phyloP scores from a whole-genome alignment of 1,140 invertebrate genomes.

The Aphaenogaster rudis region DNA sequence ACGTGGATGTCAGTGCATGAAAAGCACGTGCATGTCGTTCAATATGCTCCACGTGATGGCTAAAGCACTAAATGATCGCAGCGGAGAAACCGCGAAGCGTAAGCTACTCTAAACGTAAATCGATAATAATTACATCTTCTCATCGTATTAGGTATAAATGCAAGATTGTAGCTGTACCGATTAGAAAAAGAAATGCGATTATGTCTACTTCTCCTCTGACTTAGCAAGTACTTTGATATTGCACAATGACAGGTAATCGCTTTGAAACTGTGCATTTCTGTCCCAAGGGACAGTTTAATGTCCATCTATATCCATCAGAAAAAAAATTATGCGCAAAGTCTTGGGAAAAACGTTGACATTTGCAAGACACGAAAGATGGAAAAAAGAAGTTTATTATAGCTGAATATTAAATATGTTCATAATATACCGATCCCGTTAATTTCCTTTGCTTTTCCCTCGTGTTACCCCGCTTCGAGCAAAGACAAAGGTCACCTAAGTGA shows the following conservation, averaged over 20 bases:
- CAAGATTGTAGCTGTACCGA: not conserved
- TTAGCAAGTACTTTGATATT: not conserved
- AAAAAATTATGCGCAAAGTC: not conserved
- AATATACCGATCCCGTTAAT: not conserved
- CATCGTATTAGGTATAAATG: not conserved
- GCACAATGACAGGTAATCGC: constrained; percentile 1
- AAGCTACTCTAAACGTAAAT: not conserved
- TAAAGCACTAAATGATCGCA: constrained; percentile 1
- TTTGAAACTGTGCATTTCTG: constrained; percentile 8
- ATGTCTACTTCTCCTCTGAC: not conserved
- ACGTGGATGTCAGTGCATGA: not conserved
- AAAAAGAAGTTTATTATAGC: constrained; percentile 5
- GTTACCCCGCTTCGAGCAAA: not conserved
- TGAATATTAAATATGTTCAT: not conserved
- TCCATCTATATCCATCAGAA: not conserved
- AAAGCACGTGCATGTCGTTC: not conserved
- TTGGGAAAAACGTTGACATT: not conserved
- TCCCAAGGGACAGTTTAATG: not conserved
- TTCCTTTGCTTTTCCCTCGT: not conserved
- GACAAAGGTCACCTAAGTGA: not conserved
- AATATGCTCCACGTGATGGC: not conserved
- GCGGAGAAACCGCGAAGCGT: not conserved
- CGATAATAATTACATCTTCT: constrained; percentile 20
- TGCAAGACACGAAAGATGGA: not conserved
- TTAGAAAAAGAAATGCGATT: not conserved